Evolutionary conservation across 2,797 vertebrate genomes (phyloP).

Genomic region (Phylloscopus collybita): DNA sequence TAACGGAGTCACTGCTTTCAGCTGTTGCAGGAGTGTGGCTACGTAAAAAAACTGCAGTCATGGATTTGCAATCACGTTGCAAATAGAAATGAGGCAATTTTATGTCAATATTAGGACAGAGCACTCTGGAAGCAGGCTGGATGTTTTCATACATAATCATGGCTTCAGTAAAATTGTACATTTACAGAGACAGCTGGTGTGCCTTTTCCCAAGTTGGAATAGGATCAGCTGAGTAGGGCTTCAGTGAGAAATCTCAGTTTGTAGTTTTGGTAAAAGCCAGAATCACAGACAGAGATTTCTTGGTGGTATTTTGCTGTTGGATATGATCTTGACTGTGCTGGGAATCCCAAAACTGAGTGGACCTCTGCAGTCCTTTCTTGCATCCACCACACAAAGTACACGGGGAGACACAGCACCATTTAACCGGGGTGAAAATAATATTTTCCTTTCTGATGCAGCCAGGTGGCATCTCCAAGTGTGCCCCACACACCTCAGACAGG

Average conservation of each 20-base stretch:
- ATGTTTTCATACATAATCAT: constrained; percentile 18
- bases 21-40: neutral
- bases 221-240: constrained; percentile 17
- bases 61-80: neutral
- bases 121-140: constrained; percentile 22
- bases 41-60: neutral
- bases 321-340: neutral
- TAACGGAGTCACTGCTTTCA: neutral
- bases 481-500: neutral
- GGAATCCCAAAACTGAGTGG: neutral
- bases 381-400: neutral
- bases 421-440: fast-evolving
- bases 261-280: constrained; percentile 10
- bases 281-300: neutral
- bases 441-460: neutral
- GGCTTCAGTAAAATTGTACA: neutral
- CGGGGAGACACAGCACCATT: neutral
- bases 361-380: neutral
- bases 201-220: neutral
- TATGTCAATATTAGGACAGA: constrained; percentile 29
- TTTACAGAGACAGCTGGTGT: constrained; percentile 2
- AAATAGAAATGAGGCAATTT: constrained; percentile 1
- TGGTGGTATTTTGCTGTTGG: neutral
- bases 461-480: neutral
- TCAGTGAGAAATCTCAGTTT: constrained; percentile 15